Conservation (phyloP, 2,797 vertebrate genomes). For the Protonibea diacanthus region DNA sequence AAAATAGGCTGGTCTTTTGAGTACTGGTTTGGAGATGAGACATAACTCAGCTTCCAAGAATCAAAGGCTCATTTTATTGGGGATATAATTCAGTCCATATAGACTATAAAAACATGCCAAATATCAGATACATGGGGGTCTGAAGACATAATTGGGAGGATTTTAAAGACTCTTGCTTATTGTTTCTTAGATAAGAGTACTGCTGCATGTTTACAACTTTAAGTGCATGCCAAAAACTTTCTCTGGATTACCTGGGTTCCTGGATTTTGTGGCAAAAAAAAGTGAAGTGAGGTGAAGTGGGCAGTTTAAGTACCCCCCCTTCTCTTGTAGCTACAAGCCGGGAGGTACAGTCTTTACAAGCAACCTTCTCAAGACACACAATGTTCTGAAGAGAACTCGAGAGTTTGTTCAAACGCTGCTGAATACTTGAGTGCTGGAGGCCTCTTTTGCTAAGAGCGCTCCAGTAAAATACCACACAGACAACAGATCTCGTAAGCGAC, state of each 20-base stretch:
- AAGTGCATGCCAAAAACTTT: background rate
- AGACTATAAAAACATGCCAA: constrained; percentile 16
- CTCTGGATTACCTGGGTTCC: background rate
- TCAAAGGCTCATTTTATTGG: constrained; percentile 44
- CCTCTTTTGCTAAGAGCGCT: constrained; percentile 34
- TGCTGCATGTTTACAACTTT: constrained; percentile 8
- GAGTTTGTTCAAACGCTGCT: constrained; percentile 47
- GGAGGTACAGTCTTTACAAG: constrained; percentile 31
- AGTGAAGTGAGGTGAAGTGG: background rate
- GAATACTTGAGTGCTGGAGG: constrained; percentile 28
- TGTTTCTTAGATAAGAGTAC: constrained; percentile 6
- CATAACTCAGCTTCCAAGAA: constrained; percentile 40
- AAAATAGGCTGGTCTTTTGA: constrained; percentile 49
- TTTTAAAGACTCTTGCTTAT: constrained; percentile 24
- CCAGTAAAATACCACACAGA: constrained; percentile 48
- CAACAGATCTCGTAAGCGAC: constrained; percentile 44
- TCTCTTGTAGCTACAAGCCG: constrained; percentile 10
- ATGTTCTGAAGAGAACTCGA: constrained; percentile 1
- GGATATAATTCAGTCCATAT: constrained; percentile 27
- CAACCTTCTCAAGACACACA: constrained; percentile 25
- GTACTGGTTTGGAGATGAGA: constrained; percentile 42
- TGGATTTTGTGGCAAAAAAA: constrained; percentile 8
- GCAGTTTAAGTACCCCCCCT: background rate
- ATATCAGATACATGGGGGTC: background rate
- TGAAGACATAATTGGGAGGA: constrained; percentile 13